Evolutionary conservation across 2,888 invertebrate species (phyloP).

Genomic region (Microplitis manilae): DNA sequence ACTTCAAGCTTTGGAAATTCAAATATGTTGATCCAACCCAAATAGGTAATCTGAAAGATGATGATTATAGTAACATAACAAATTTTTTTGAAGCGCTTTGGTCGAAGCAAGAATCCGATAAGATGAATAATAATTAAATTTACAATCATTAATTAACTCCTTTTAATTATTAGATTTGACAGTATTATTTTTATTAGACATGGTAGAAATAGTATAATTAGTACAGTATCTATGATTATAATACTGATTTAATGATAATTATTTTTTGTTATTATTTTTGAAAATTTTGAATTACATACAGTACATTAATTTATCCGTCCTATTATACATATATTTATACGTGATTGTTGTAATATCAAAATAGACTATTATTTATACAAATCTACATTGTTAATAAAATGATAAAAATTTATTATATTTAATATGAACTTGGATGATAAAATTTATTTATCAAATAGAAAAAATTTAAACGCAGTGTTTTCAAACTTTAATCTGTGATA

Average conservation of each 20-base stretch:
- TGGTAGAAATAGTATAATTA: neutral
- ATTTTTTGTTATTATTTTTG: too few species aligned
- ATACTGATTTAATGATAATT: too few species aligned
- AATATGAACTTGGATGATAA: too few species aligned
- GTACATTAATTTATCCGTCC: neutral
- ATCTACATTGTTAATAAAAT: too few species aligned
- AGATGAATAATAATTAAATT: slow-evolving; percentile 30
- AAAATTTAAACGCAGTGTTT: too few species aligned
- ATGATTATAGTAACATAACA: too few species aligned
- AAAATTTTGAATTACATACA: too few species aligned
- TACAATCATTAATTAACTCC: neutral
- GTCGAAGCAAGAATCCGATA: neutral
- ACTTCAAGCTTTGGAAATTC: slow-evolving; percentile 73
- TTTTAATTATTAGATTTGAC: neutral
- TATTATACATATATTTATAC: neutral
- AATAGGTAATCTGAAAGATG: too few species aligned
- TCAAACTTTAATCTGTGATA: too few species aligned
- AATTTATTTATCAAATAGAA: too few species aligned
- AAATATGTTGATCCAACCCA: slow-evolving; percentile 62
- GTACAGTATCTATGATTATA: too few species aligned
- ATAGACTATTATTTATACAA: neutral
- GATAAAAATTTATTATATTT: too few species aligned
- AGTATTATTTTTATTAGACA: neutral
- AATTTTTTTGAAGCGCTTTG: neutral
- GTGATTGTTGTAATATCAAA: neutral